Evolutionary conservation across 2,797 vertebrate species (phyloP).

Genomic region (Corythornis leucogaster): DNA sequence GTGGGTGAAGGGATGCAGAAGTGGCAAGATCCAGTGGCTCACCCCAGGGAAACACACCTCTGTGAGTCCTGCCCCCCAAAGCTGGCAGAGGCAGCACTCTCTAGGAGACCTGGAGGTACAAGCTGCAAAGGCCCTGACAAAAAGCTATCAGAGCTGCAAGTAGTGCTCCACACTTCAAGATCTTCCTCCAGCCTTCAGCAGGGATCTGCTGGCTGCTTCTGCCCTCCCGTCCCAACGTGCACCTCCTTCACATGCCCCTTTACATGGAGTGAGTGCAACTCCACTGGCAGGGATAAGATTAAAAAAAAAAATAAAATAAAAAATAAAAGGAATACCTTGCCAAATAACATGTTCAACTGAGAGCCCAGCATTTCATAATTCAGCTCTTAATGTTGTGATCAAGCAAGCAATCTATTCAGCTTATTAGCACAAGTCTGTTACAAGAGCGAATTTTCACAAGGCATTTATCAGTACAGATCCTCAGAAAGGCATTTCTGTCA

Average conservation of each 20-base stretch:
- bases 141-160: accelerated
- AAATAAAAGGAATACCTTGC: neutral
- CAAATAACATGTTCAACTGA: neutral
- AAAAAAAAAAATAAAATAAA: neutral
- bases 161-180: accelerated
- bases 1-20: neutral
- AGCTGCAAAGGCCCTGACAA: neutral
- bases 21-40: neutral
- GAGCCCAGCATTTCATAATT: neutral
- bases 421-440: neutral
- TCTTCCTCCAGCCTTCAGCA: neutral
- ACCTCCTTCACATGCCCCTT: neutral
- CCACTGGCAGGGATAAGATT: neutral
- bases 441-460: neutral
- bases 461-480: neutral
- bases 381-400: neutral
- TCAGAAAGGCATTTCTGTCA: neutral
- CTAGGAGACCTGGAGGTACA: neutral
- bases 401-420: neutral
- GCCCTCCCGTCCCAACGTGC: neutral
- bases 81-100: neutral
- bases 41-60: accelerated
- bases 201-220: neutral
- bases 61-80: neutral
- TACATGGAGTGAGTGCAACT: accelerated